Percentiles rank a stretch among this genome's conserved stretches.
phyloP scores from a whole-genome alignment of 2,797 vertebrate species.

The Austrolebias charrua region DNA sequence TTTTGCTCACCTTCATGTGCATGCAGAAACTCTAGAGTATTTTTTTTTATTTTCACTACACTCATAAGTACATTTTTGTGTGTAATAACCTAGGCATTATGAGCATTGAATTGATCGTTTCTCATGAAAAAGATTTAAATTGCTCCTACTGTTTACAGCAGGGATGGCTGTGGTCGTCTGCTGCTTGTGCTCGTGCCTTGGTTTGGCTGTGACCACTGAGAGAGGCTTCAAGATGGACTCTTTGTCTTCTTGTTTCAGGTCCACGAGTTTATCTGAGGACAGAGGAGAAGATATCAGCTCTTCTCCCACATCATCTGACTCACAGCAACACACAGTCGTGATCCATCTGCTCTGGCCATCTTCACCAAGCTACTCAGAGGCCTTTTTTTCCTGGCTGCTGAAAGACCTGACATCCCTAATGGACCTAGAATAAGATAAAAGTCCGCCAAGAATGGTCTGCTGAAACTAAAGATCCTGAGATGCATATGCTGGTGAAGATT shows the following conservation, averaged over 20 bases:
- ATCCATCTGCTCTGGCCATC: conserved; percentile 73
- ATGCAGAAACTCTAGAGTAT: neutral
- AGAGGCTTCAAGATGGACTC: conserved; percentile 73
- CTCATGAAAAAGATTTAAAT: conserved; percentile 1
- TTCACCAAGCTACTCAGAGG: conserved; percentile 51
- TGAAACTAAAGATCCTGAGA: conserved; percentile 38
- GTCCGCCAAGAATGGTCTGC: conserved; percentile 40
- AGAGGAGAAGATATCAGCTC: conserved; percentile 57
- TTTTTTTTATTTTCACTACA: neutral
- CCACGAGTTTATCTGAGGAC: conserved; percentile 76
- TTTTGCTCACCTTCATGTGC: conserved; percentile 5
- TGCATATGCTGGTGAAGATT: no score
- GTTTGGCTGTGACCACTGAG: conserved; percentile 70
- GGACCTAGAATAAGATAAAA: conserved; percentile 35
- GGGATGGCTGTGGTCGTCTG: conserved; percentile 66
- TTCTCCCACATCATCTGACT: conserved; percentile 60
- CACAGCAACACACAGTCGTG: conserved; percentile 64
- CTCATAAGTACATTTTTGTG: neutral
- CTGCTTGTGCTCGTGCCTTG: conserved; percentile 67
- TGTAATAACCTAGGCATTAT: neutral
- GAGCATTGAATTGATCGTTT: neutral
- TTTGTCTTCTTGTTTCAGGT: conserved; percentile 70
- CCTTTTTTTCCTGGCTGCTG: conserved; percentile 53
- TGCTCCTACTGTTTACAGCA: conserved; percentile 65
- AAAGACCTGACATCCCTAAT: conserved; percentile 46